phyloP scores from a whole-genome alignment of 2,797 vertebrate genomes.

The Agapornis canus region DNA sequence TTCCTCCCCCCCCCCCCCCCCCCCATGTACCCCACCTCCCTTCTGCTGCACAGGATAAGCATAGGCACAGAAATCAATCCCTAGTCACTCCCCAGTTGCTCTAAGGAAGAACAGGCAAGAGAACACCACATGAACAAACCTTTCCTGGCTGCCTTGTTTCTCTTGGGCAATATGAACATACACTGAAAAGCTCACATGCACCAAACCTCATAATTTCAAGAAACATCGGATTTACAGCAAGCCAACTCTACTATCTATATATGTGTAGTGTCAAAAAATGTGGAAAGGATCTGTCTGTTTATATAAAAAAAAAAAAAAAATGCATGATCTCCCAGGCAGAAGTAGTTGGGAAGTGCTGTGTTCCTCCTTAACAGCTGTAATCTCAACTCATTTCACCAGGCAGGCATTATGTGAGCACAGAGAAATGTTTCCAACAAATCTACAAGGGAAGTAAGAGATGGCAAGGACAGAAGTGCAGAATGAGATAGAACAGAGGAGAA shows the following conservation, averaged over 20 bases:
- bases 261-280: rapidly evolving
- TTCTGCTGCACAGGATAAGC: not conserved
- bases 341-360: not conserved
- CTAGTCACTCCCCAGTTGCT: not conserved
- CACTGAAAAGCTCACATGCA: not conserved
- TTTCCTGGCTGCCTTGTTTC: not conserved
- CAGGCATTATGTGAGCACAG: not conserved
- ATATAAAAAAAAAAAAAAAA: not conserved
- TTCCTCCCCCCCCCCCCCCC: no score
- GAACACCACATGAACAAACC: not conserved
- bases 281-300: not conserved
- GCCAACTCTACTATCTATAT: not conserved
- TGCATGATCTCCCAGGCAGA: not conserved
- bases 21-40: rapidly evolving
- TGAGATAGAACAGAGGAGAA: not conserved
- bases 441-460: not conserved
- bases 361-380: not conserved
- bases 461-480: not conserved
- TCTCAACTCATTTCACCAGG: not conserved
- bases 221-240: not conserved
- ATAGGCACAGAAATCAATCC: not conserved
- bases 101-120: not conserved
- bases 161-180: not conserved
- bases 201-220: not conserved
- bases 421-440: constrained; percentile 6